A percentile compares a stretch with the other conserved stretches of the same genome.
Conservation (phyloP, 1,140 invertebrate species). For the Prorops nasuta region DNA sequence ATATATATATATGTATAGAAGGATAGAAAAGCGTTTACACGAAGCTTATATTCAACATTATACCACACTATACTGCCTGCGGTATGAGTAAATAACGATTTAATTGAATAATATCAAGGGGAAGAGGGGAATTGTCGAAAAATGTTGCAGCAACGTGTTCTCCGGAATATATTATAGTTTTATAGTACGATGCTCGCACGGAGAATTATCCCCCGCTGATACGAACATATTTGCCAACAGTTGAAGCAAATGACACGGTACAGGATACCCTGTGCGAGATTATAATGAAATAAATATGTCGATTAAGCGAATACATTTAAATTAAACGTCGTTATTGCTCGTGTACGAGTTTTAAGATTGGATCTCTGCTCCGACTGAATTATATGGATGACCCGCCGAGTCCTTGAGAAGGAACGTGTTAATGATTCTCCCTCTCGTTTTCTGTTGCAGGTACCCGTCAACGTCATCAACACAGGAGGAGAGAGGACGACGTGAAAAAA, state of each 20-base stretch:
- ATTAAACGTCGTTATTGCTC: conserved; percentile 12
- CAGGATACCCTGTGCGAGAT: conserved; percentile 7
- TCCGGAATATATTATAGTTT: too few species aligned
- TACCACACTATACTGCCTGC: too few species aligned
- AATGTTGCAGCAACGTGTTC: too few species aligned
- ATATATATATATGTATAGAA: too few species aligned
- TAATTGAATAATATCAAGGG: too few species aligned
- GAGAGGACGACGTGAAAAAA: conserved; percentile 19
- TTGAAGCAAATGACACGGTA: conserved; percentile 18
- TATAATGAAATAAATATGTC: conserved; percentile 25
- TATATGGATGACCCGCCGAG: neutral
- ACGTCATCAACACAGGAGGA: conserved; percentile 13
- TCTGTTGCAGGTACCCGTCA: conserved; percentile 25
- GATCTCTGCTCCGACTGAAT: conserved; percentile 10
- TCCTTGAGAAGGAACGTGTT: conserved; percentile 2
- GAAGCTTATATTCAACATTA: too few species aligned
- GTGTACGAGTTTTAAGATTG: conserved; percentile 17
- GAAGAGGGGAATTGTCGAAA: too few species aligned
- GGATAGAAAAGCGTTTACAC: too few species aligned
- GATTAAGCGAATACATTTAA: conserved; percentile 24
- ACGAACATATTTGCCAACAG: conserved; percentile 15
- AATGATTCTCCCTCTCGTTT: conserved; percentile 16
- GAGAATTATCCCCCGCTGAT: conserved; percentile 4
- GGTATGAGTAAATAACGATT: too few species aligned
- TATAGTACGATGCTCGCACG: too few species aligned